Evolutionary conservation across 2,888 invertebrate species (phyloP).

Genomic region (Amphipoea lucens): DNA sequence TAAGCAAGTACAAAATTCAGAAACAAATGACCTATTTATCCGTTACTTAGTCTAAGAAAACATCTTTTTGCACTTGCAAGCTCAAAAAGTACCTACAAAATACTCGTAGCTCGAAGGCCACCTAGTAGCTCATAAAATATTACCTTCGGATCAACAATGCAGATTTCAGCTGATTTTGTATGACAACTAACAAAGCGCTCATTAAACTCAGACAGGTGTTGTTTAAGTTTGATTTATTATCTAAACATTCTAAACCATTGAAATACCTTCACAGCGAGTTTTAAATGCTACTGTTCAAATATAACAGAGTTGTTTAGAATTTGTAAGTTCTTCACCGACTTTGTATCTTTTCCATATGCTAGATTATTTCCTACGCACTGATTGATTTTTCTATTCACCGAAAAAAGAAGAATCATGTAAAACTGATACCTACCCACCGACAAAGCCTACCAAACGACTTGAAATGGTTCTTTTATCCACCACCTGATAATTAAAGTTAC

Average conservation of each 20-base stretch:
- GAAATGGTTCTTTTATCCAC: background rate
- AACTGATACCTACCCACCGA: slow-evolving; percentile 19
- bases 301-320: slow-evolving; percentile 5
- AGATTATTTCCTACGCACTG: background rate
- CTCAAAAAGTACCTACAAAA: slow-evolving; percentile 24
- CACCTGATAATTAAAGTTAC: slow-evolving; percentile 3
- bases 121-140: slow-evolving; percentile 50
- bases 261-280: slow-evolving; percentile 44
- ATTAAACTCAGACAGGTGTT: slow-evolving; percentile 56
- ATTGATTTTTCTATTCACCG: background rate
- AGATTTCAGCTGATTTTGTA: slow-evolving; percentile 54
- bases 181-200: slow-evolving; percentile 43
- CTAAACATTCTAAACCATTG: slow-evolving; percentile 22
- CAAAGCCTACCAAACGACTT: slow-evolving; percentile 15
- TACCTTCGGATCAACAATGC: slow-evolving; percentile 58
- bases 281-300: slow-evolving; percentile 36
- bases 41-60: background rate
- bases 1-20: background rate
- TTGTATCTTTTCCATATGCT: slow-evolving; percentile 5
- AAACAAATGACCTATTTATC: slow-evolving; percentile 14
- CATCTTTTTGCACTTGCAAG: background rate
- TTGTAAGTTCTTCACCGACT: slow-evolving; percentile 1
- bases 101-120: slow-evolving; percentile 9
- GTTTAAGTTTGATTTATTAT: slow-evolving; percentile 59
- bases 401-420: background rate